These are phyloP conservation scores for Puntigrus tetrazona DNA, from an alignment of 2,113 vertebrate species.

Conservation along the genomic window DNA sequence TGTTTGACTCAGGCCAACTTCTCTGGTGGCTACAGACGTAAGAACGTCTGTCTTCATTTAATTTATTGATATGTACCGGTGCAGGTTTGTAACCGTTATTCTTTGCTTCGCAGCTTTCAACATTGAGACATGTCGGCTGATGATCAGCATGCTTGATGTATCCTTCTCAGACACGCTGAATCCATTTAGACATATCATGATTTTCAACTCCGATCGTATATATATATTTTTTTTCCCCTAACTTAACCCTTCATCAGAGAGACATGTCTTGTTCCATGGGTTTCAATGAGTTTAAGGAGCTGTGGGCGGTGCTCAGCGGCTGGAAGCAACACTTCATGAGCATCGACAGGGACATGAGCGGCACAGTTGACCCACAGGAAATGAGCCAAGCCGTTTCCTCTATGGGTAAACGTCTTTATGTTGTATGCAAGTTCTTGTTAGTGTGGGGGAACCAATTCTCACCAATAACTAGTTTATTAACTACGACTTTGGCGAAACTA, in stretches of 20 bases:
- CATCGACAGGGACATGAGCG: constrained; percentile 87
- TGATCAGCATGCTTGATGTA: constrained; percentile 98
- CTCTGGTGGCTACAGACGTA: constrained; percentile 84
- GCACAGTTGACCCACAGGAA: constrained; percentile 86
- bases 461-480: background rate
- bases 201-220: no score
- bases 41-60: constrained; percentile 54
- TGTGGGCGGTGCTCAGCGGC: constrained; percentile 83
- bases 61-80: background rate
- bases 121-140: constrained; percentile 92
- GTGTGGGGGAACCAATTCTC: background rate
- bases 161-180: constrained; percentile 75
- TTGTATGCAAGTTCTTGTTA: no score
- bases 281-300: constrained; percentile 92
- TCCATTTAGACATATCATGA: background rate
- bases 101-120: constrained; percentile 84
- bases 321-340: constrained; percentile 86
- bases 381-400: constrained; percentile 82
- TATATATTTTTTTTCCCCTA: no score
- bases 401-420: constrained; percentile 78
- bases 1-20: constrained; percentile 86
- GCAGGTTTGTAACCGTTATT: background rate
- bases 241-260: constrained; percentile 69
- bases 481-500: no score
- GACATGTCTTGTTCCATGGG: constrained; percentile 87